Base-by-base conservation (phyloP, 2,113 vertebrate species). In the Aptenodytes patagonicus region DNA sequence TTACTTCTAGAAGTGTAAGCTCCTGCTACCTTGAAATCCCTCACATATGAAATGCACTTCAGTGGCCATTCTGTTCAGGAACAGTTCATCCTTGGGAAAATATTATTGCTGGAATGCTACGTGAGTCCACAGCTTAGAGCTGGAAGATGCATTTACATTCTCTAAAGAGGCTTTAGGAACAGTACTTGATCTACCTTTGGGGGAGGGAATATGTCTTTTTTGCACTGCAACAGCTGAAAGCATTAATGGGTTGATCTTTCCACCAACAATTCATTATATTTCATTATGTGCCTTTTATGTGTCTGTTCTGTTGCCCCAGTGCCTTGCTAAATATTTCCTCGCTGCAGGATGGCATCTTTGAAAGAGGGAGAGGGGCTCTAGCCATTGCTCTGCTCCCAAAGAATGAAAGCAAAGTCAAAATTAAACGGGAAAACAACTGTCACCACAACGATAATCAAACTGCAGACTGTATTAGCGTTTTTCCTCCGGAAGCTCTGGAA, bases 11-110 rank as follows among this genome's bases (percentile, higher is more conserved):
- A 91, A 72, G 66, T 72, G 72, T 69, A 94, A 95, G 82, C 66
- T 91, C 24, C 52, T 52, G 17, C 61, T 93, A 91, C 69, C 40
- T 54, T 72, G 29, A 87, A 96, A 96, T 91, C 82, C 87, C 82
- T 93, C 61, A 34, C 76, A 69, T 26, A 49, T 40, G 73, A 97
- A 93, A 95, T 73, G 57, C 78, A 61, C 54, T 84, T 92, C 83
- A 65, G 54, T 83, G 93, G 62, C 87, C 81, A 51, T 80, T 94
- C 91, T 87, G 61, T 62, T 85, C 86, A 69, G 89, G 91, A 97
- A 82, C 55, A 78, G 61, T 82, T 96, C 94, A 93, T 95, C 91
- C 91, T 55, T 96, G 82, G 77, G 73, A 95, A 96, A 97, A 97
- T 69, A 89, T 95, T 95, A 94, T 85, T 94, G 73, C 94, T 93